These are phyloP conservation scores for Himalopsyche tibetana DNA, from an alignment of 2,888 invertebrate species.

Conservation along the genomic window DNA sequence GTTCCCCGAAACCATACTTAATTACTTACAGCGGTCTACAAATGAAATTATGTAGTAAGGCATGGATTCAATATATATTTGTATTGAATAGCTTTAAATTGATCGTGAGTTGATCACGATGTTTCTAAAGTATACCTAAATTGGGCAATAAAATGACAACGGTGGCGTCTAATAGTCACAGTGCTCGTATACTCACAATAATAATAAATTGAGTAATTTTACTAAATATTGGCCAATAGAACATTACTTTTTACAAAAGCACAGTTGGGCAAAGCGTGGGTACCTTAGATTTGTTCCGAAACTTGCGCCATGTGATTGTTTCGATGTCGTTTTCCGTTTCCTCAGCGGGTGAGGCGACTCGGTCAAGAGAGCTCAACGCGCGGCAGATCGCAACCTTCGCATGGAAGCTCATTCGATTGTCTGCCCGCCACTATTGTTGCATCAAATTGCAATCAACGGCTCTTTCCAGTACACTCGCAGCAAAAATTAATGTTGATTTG, in stretches of 20 bases:
- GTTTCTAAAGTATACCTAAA: constrained; percentile 43
- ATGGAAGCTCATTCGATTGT: constrained; percentile 52
- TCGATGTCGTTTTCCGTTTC: constrained; percentile 53
- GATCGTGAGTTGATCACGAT: constrained; percentile 46
- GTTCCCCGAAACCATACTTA: too few relatives aligned
- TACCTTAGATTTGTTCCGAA: constrained; percentile 53
- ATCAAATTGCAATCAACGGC: constrained; percentile 54
- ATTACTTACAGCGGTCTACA: background rate
- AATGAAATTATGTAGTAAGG: constrained; percentile 37
- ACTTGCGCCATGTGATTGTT: constrained; percentile 54
- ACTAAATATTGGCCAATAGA: constrained; percentile 52
- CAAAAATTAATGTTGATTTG: constrained; percentile 5
- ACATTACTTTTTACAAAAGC: constrained; percentile 45
- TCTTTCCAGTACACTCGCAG: constrained; percentile 24
- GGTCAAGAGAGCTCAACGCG: constrained; percentile 54
- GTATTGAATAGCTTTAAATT: constrained; percentile 45
- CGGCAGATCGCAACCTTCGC: constrained; percentile 57
- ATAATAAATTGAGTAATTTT: constrained; percentile 53
- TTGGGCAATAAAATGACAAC: constrained; percentile 26
- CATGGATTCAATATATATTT: constrained; percentile 38
- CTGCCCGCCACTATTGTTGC: constrained; percentile 54
- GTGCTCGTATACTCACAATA: constrained; percentile 16
- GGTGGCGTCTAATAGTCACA: constrained; percentile 32
- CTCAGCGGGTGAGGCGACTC: constrained; percentile 23
- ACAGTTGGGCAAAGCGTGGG: constrained; percentile 60